phyloP scores from a whole-genome alignment of 2,888 invertebrate species.

The Stenoptilia bipunctidactyla region DNA sequence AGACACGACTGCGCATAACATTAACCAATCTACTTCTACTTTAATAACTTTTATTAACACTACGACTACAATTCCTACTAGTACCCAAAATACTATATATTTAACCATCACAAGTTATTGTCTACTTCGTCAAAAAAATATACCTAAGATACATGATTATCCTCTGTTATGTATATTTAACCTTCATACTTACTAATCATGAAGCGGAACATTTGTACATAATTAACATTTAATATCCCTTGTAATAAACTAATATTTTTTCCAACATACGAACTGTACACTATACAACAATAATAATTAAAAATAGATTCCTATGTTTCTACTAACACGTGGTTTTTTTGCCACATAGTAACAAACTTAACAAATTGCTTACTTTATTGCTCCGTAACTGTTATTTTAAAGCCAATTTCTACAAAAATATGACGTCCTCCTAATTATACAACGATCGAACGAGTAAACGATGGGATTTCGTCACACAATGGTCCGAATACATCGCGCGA shows the following conservation, averaged over 20 bases:
- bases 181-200: neutral
- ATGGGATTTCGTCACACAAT: too few species aligned
- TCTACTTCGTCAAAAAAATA: neutral
- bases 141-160: neutral
- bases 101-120: neutral
- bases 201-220: neutral
- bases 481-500: too few species aligned
- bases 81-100: neutral
- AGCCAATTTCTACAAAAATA: conserved; percentile 33
- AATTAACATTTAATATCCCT: neutral
- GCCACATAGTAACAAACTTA: conserved; percentile 48
- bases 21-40: neutral
- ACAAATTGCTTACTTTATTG: conserved; percentile 41
- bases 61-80: neutral
- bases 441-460: too few species aligned
- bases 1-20: neutral
- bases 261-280: neutral
- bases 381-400: conserved; percentile 21
- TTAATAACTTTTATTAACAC: neutral
- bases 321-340: too few species aligned
- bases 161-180: neutral
- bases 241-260: neutral
- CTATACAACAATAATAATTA: too few species aligned
- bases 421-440: too few species aligned
- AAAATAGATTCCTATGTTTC: too few species aligned